phyloP scores from a whole-genome alignment of 2,797 vertebrate genomes.

The Argyrosomus regius region DNA sequence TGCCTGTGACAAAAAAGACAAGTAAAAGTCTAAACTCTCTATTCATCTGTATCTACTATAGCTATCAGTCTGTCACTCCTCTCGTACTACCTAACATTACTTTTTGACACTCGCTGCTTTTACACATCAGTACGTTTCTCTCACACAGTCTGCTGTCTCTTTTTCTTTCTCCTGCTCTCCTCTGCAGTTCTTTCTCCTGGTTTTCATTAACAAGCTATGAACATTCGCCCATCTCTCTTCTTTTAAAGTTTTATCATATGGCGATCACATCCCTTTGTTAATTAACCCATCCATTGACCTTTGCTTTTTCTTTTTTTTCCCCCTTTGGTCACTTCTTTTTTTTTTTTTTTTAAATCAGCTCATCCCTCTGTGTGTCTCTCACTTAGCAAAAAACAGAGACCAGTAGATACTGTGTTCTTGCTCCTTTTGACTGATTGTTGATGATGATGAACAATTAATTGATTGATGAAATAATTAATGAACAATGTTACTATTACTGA shows the following conservation, averaged over 20 bases:
- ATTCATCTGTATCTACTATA: slow-evolving; percentile 86
- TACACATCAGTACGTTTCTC: slow-evolving; percentile 56
- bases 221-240: slow-evolving; percentile 44
- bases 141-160: slow-evolving; percentile 60
- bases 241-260: slow-evolving; percentile 45
- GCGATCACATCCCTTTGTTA: slow-evolving; percentile 57
- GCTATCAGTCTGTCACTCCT: slow-evolving; percentile 83
- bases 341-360: slow-evolving; percentile 73
- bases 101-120: slow-evolving; percentile 62
- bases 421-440: slow-evolving; percentile 89
- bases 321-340: slow-evolving; percentile 61
- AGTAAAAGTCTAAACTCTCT: slow-evolving; percentile 86
- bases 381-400: slow-evolving; percentile 93
- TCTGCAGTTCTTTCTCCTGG: slow-evolving; percentile 41
- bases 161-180: slow-evolving; percentile 57
- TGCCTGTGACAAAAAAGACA: slow-evolving; percentile 91
- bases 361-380: slow-evolving; percentile 83
- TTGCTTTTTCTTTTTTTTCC: slow-evolving; percentile 40
- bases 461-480: slow-evolving; percentile 82
- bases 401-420: slow-evolving; percentile 92
- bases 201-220: slow-evolving; percentile 50
- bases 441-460: slow-evolving; percentile 86
- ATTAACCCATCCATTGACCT: slow-evolving; percentile 61
- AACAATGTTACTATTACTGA: slow-evolving; percentile 83
- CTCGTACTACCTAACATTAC: slow-evolving; percentile 83